These are phyloP conservation scores for Eupeodes corollae DNA, from an alignment of 1,140 invertebrate species.

Conservation along the genomic window DNA sequence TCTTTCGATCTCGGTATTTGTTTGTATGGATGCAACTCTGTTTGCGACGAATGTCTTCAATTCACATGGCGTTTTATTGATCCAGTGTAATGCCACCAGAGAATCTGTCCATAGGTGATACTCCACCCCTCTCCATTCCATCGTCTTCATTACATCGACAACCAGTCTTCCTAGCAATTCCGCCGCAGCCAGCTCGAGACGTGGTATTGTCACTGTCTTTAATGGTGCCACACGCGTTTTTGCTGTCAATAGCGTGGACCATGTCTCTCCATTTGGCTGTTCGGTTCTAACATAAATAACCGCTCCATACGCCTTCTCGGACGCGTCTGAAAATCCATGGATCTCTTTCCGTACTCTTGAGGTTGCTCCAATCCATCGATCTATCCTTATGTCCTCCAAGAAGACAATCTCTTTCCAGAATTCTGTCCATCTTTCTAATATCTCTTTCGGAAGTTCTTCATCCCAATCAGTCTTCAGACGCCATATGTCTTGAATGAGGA, in stretches of 20 bases:
- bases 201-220: neutral
- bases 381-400: too few species aligned
- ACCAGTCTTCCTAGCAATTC: neutral
- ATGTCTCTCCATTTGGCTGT: neutral
- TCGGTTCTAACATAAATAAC: neutral
- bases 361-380: neutral
- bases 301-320: neutral
- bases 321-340: neutral
- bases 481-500: slow-evolving; percentile 37
- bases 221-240: neutral
- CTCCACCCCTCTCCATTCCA: neutral
- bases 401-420: too few species aligned
- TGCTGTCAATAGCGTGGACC: neutral
- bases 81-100: neutral
- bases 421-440: too few species aligned
- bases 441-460: slow-evolving; percentile 1
- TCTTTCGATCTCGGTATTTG: too few species aligned
- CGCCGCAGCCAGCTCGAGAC: neutral
- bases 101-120: neutral
- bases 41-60: too few species aligned
- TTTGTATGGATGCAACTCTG: too few species aligned
- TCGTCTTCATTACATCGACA: neutral
- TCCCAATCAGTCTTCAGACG: slow-evolving; percentile 28
- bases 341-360: neutral
- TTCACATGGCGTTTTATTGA: too few species aligned